Conservation (phyloP, 2,113 vertebrate species). For the Coptodon rendalli region DNA sequence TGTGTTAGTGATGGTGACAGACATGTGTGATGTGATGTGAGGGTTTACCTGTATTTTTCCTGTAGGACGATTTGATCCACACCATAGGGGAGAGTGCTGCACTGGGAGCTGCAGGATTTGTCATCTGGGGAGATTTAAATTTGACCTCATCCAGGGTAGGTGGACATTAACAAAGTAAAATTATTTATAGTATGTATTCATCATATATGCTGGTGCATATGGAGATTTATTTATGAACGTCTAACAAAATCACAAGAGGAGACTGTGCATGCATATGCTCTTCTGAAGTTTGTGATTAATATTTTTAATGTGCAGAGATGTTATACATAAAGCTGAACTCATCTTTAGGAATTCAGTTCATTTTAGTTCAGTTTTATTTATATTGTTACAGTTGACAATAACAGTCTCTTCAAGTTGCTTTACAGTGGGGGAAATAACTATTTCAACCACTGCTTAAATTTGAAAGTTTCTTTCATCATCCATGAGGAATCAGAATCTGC, state of each 20-base stretch:
- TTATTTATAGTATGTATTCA: background rate
- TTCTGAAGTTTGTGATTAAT: background rate
- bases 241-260: background rate
- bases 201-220: background rate
- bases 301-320: background rate
- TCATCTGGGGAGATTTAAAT: slow-evolving; percentile 78
- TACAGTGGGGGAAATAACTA: background rate
- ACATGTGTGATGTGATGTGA: background rate
- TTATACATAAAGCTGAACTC: background rate
- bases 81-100: slow-evolving; percentile 77
- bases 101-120: slow-evolving; percentile 75
- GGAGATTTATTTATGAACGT: background rate
- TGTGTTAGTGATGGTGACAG: background rate
- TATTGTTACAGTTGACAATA: background rate
- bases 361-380: background rate
- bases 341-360: background rate
- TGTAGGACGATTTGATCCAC: slow-evolving; percentile 77
- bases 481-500: background rate
- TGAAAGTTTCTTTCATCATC: background rate
- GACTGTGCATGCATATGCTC: background rate
- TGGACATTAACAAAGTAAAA: background rate
- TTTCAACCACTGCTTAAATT: background rate
- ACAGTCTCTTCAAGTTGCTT: background rate
- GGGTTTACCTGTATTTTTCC: background rate
- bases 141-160: slow-evolving; percentile 76